Percentiles rank a stretch among this genome's conserved stretches.
phyloP scores from a whole-genome alignment of 2,797 vertebrate genomes.

The Darevskia nairensis region DNA sequence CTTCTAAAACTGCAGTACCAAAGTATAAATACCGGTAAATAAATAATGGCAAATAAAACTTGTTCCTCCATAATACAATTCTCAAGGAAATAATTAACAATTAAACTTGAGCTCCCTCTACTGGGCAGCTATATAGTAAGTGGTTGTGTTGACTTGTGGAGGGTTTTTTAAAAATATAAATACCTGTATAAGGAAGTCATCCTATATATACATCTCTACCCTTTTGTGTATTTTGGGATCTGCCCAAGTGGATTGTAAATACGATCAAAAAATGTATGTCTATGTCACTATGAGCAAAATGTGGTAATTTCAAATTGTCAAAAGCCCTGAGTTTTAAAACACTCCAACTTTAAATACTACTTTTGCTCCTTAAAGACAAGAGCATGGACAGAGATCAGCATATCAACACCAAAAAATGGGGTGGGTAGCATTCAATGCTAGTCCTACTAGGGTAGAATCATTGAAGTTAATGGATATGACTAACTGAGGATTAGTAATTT shows the following conservation, averaged over 20 bases:
- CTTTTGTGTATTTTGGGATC: background rate
- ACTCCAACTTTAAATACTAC: background rate
- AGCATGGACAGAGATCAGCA: too few relatives aligned
- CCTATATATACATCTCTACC: too few relatives aligned
- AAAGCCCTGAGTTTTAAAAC: background rate
- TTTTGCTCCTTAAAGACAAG: background rate
- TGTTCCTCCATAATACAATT: background rate
- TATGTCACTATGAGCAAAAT: background rate
- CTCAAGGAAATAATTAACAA: background rate
- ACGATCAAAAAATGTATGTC: background rate
- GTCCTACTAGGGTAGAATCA: too few relatives aligned
- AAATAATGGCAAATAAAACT: background rate
- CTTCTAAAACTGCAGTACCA: too few relatives aligned
- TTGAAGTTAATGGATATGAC: too few relatives aligned
- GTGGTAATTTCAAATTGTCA: background rate
- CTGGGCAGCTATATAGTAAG: background rate
- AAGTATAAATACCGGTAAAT: too few relatives aligned
- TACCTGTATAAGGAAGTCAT: background rate
- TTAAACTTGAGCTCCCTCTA: background rate
- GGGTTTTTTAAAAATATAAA: background rate
- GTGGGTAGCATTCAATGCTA: too few relatives aligned
- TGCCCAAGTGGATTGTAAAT: background rate
- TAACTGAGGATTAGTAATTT: too few relatives aligned
- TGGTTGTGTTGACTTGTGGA: background rate
- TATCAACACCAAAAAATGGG: too few relatives aligned